Percentiles rank a stretch among this genome's conserved stretches.
Conservation (phyloP, 2,113 vertebrate species). For the Physeter macrocephalus region DNA sequence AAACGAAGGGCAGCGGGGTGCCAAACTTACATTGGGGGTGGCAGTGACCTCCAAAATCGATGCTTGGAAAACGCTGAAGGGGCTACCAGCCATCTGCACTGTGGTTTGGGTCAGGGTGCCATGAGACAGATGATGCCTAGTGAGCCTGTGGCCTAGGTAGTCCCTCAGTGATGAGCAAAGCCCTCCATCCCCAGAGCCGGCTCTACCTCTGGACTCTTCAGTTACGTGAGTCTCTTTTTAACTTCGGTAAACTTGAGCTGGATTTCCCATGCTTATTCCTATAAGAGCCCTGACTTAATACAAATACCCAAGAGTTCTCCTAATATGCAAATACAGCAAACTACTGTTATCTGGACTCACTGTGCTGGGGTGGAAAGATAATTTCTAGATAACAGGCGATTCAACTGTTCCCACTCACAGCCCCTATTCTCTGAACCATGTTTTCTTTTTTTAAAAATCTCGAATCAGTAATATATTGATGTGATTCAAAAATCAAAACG, state of each 20-base stretch:
- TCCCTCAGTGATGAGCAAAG: background rate
- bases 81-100: background rate
- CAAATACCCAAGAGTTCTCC: background rate
- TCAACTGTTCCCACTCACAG: background rate
- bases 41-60: background rate
- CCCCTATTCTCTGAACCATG: background rate
- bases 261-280: background rate
- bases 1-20: background rate
- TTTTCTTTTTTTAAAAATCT: background rate
- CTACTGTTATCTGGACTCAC: background rate
- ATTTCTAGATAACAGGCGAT: background rate
- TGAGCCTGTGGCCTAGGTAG: background rate
- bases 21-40: background rate
- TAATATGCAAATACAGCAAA: background rate
- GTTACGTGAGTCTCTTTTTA: background rate
- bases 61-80: background rate
- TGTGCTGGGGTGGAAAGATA: background rate
- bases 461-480: background rate
- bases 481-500: background rate
- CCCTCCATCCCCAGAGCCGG: background rate
- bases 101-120: background rate
- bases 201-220: background rate
- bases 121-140: background rate
- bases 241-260: background rate
- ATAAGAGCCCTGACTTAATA: background rate